A percentile compares a stretch with the other conserved stretches of the same genome.
Conservation (phyloP, 2,888 invertebrate genomes). For the Acanthosepion lycidas region DNA sequence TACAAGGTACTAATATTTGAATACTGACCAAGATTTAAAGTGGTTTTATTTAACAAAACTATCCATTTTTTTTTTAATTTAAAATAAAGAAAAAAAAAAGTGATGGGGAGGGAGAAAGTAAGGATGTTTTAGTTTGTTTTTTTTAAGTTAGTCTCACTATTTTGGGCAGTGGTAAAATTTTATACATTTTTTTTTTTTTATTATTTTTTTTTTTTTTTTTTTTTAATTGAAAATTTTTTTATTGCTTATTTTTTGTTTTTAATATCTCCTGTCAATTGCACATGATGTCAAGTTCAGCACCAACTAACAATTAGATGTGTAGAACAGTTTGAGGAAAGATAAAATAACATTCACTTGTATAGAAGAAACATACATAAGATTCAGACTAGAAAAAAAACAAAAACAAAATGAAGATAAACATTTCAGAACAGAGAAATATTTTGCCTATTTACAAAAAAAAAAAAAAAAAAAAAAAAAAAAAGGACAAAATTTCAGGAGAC, state of each 20-base stretch:
- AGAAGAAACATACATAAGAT: no score
- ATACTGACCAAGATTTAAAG: background rate
- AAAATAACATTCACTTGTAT: no score
- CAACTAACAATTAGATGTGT: background rate
- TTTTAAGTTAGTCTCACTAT: background rate
- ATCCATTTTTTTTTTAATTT: no score
- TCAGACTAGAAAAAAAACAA: no score
- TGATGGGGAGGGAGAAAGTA: background rate
- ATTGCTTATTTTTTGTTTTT: background rate
- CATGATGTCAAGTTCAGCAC: background rate
- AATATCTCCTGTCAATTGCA: background rate
- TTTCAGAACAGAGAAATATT: no score
- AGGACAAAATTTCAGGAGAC: no score
- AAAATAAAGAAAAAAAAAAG: no score
- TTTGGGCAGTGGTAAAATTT: background rate
- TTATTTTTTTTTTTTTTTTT: no score
- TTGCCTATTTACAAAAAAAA: no score
- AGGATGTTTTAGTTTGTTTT: background rate
- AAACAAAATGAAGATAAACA: no score
- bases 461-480: no score
- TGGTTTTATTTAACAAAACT: background rate
- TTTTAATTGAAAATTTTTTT: background rate
- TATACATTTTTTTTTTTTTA: background rate
- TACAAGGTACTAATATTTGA: background rate
- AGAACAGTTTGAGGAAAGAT: no score